Conservation (phyloP, 2,888 invertebrate genomes). For the Tetanocera ferruginea region DNA sequence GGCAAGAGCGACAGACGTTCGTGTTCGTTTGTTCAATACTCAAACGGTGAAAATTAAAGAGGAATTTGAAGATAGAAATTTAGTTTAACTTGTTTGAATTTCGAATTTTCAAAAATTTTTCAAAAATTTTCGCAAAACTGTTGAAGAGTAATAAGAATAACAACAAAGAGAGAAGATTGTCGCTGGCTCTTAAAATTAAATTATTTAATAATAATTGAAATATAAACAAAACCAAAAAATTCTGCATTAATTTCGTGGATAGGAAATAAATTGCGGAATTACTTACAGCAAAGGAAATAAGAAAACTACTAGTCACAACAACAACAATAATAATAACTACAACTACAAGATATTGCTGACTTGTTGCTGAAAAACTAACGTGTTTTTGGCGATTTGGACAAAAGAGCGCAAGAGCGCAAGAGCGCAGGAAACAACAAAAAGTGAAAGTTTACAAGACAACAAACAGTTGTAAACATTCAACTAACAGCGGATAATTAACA, state of each 20-base stretch:
- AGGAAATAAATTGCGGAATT: background rate
- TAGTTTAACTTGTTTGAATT: slow-evolving; percentile 51
- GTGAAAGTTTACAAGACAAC: slow-evolving; percentile 22
- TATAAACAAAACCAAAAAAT: background rate
- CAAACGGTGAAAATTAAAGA: slow-evolving; percentile 26
- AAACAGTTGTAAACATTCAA: slow-evolving; percentile 7
- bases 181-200: background rate
- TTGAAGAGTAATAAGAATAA: background rate
- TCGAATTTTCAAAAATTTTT: slow-evolving; percentile 33
- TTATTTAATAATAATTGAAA: background rate
- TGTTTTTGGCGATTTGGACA: background rate
- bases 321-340: background rate
- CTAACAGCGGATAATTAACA: background rate
- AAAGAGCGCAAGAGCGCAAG: background rate
- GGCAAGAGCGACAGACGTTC: slow-evolving; percentile 64
- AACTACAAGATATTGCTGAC: background rate
- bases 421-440: background rate
- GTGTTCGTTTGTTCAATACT: background rate
- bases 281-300: background rate
- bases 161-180: background rate
- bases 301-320: too few relatives aligned
- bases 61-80: slow-evolving; percentile 47
- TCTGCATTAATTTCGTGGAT: background rate
- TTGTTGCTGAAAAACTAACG: slow-evolving; percentile 20
- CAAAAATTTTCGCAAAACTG: background rate